These are phyloP conservation scores for Megalonaias nervosa DNA, from an alignment of 1,140 invertebrate species.

Conservation along the genomic window DNA sequence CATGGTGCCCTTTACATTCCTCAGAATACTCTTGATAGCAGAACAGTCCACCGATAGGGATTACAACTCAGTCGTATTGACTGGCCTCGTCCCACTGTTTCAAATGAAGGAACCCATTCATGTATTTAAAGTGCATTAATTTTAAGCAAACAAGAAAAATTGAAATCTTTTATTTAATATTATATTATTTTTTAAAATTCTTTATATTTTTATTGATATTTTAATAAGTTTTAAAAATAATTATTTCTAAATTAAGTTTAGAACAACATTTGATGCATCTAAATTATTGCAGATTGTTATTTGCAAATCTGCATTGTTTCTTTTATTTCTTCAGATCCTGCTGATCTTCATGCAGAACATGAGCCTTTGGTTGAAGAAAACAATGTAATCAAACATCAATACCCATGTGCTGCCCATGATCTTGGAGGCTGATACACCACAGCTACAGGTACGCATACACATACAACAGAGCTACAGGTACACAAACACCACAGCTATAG, in stretches of 20 bases:
- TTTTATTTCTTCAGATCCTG: slow-evolving; percentile 83
- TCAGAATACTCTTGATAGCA: slow-evolving; percentile 91
- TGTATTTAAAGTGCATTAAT: slow-evolving; percentile 69
- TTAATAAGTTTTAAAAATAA: no score
- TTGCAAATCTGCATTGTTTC: slow-evolving; percentile 8
- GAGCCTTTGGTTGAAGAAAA: slow-evolving; percentile 91
- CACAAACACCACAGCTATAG: no score
- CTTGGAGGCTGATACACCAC: slow-evolving; percentile 88
- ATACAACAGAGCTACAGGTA: no score
- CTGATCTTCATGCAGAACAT: slow-evolving; percentile 97
- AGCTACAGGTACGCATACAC: no score
- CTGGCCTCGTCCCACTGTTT: slow-evolving; percentile 90
- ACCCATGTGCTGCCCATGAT: slow-evolving; percentile 93
- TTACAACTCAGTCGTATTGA: slow-evolving; percentile 87
- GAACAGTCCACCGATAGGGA: slow-evolving; percentile 89
- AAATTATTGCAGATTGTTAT: background rate
- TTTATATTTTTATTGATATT: no score
- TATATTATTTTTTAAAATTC: no score
- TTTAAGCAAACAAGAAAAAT: no score
- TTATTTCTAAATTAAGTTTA: no score
- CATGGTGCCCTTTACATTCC: slow-evolving; percentile 98
- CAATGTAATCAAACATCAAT: slow-evolving; percentile 89
- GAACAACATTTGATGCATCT: no score
- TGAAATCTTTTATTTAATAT: no score
- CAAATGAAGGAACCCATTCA: slow-evolving; percentile 94